Evolutionary conservation across 2,888 invertebrate species (phyloP), one percentile per base, ranked within the genome.

Genomic region (Hydrotaea diabolus): DNA sequence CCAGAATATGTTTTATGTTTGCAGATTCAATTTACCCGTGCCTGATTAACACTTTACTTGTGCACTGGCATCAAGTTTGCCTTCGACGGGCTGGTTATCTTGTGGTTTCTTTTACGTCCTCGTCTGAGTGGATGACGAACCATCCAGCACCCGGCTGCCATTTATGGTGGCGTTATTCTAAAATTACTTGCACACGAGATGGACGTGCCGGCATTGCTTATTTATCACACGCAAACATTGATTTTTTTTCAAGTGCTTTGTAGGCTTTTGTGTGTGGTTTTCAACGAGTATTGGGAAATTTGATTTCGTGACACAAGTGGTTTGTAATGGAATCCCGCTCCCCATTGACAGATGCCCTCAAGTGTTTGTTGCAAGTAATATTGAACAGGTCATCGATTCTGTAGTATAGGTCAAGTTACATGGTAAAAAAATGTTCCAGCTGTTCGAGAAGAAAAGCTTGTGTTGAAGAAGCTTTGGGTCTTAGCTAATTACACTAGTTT

Each of bases 271-370:
- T 26, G 8, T 17, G 17, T 66, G 66, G 13, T 21, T 8, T 39
- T 11, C 31, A 36, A 19, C n/a, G 43, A 19, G 19, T 49, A 77
- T 72, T 75, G 57, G 69, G 73, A 21, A 76, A 78, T 71, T 71
- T 77, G 31, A 74, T 77, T 83, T 80, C 31, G 39, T 73, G 19
- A 69, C 59, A 36, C 53, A 77, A 80, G 82, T 59, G 69, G 36
- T 80, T 59, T 55, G 39, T 66, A 69, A 69, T 69, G 23, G 39
- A 69, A 69, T 66, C 21, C 17, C 66, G 2, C 66, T 4, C 19
- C 23, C 4, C 26, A 26, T 8, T 23, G 62, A 23, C 4, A 36
- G 17, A 43, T 66, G 46, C 1, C 21, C 23, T 46, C 69, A 69
- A 69, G 69, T 46, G 46, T 23, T 69, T 46, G 55, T 46, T 8